Evolutionary conservation across 2,888 invertebrate genomes (phyloP).

Genomic region (Caenorhabditis wallacei): DNA sequence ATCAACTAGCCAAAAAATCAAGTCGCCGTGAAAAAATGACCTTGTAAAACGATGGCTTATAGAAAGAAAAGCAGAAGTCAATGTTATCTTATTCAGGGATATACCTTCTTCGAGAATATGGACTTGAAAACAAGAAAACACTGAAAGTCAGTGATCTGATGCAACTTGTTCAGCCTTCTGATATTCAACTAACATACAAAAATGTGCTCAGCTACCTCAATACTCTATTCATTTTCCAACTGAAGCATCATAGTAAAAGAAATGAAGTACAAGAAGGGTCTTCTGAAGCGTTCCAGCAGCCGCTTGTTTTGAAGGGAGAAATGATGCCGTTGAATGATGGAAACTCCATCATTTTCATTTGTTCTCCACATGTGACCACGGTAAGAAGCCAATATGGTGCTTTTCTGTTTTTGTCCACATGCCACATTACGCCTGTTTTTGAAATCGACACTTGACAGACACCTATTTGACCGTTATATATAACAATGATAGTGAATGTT

Average conservation of each 20-base stretch:
- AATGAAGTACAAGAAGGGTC: slow-evolving; percentile 71
- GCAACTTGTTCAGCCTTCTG: slow-evolving; percentile 78
- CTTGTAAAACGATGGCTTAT: no score
- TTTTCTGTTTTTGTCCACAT: no score
- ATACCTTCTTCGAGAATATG: slow-evolving; percentile 77
- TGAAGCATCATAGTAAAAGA: slow-evolving; percentile 74
- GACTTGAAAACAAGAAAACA: slow-evolving; percentile 76
- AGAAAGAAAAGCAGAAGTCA: no score
- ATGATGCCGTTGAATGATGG: slow-evolving; percentile 79
- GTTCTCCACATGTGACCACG: slow-evolving; percentile 80
- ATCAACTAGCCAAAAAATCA: no score
- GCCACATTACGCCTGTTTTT: no score
- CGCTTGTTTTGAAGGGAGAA: slow-evolving; percentile 71
- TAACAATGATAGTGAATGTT: no score
- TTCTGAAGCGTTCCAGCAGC: slow-evolving; percentile 70
- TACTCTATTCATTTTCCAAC: slow-evolving; percentile 80
- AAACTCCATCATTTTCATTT: slow-evolving; percentile 79
- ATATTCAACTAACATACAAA: slow-evolving; percentile 81
- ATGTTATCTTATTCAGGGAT: slow-evolving; percentile 72
- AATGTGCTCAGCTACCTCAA: slow-evolving; percentile 78
- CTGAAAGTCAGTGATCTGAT: slow-evolving; percentile 79
- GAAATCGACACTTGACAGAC: no score
- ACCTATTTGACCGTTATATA: no score
- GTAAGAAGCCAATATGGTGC: slow-evolving; percentile 27
- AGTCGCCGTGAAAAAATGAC: no score